Conservation (phyloP, 2,113 vertebrate species). For the Trochalopteron elliotii region DNA sequence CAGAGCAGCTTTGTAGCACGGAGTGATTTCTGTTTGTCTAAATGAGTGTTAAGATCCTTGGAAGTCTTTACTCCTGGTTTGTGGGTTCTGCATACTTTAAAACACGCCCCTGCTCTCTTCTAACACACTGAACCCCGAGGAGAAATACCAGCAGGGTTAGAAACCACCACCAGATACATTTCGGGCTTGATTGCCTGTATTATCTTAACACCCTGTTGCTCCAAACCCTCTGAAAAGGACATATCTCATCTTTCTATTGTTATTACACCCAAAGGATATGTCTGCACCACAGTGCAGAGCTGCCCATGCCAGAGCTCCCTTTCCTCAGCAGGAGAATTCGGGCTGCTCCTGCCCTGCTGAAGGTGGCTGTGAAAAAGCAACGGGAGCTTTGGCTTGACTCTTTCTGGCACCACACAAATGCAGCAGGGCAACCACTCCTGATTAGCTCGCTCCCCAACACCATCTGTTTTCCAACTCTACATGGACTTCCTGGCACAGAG, state of each 20-base stretch:
- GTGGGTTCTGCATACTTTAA: slow-evolving; percentile 25
- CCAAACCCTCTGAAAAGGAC: slow-evolving; percentile 39
- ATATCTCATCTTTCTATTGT: slow-evolving; percentile 59
- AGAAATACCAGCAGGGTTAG: slow-evolving; percentile 59
- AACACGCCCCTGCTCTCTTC: slow-evolving; percentile 34
- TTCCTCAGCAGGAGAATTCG: not conserved
- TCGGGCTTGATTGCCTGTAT: slow-evolving; percentile 41
- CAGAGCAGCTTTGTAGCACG: not conserved
- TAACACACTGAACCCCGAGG: slow-evolving; percentile 44
- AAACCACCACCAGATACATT: slow-evolving; percentile 63
- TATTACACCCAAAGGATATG: slow-evolving; percentile 62
- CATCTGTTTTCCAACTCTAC: slow-evolving; percentile 52
- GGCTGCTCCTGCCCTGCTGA: not conserved
- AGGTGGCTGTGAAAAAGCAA: slow-evolving; percentile 35
- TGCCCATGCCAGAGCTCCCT: slow-evolving; percentile 41
- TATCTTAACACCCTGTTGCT: slow-evolving; percentile 54
- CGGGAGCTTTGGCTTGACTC: slow-evolving; percentile 16
- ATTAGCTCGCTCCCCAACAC: slow-evolving; percentile 37
- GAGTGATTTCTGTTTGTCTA: not conserved
- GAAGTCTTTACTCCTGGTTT: slow-evolving; percentile 31
- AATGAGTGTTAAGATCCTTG: not conserved
- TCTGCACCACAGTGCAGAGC: not conserved
- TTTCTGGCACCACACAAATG: slow-evolving; percentile 27
- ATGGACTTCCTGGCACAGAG: slow-evolving; percentile 48
- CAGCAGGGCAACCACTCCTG: slow-evolving; percentile 45